These are phyloP conservation scores for Ciconia nigra DNA, from an alignment of 2,797 vertebrate genomes.

Conservation along the genomic window DNA sequence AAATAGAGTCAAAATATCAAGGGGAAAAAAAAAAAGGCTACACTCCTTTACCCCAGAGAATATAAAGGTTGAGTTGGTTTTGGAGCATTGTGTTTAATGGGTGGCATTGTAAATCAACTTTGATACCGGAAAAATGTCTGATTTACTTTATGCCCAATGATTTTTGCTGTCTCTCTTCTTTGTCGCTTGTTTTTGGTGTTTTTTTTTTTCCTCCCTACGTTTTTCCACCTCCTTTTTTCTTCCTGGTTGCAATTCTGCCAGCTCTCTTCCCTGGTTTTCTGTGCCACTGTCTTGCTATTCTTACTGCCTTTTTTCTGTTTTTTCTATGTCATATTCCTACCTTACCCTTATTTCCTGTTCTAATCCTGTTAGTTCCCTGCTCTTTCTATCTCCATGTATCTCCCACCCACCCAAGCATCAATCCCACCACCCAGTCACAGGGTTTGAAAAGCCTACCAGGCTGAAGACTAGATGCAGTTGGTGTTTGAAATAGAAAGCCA, in stretches of 20 bases:
- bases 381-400: neutral
- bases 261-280: neutral
- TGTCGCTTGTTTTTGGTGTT: neutral
- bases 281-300: neutral
- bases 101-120: neutral
- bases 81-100: neutral
- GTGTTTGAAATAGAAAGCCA: neutral
- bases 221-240: neutral
- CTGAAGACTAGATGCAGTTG: neutral
- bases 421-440: neutral
- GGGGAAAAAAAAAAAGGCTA: no score
- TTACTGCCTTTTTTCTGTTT: neutral
- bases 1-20: neutral
- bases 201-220: fast-evolving
- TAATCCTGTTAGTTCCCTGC: neutral
- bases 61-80: neutral
- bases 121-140: neutral
- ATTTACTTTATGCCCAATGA: neutral
- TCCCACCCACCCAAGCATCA: neutral
- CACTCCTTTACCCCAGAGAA: neutral
- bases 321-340: neutral
- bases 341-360: neutral
- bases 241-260: neutral
- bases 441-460: neutral
- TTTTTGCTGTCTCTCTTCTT: neutral